Conservation (phyloP, 2,113 vertebrate species). For the Tinamus guttatus region DNA sequence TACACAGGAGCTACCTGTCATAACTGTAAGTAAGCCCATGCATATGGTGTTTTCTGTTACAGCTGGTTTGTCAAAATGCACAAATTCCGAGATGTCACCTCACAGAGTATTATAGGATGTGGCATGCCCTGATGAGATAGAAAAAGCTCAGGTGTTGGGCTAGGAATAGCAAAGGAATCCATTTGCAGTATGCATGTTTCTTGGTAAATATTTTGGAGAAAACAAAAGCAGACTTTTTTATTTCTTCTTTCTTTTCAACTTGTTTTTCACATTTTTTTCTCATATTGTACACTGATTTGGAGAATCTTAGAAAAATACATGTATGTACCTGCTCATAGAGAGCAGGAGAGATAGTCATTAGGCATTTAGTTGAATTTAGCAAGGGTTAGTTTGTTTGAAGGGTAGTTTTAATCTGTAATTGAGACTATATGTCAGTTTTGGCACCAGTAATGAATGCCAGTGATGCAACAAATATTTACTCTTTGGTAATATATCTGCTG, state of each 20-base stretch:
- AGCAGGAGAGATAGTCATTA: neutral
- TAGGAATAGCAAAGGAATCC: neutral
- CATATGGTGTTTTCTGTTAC: accelerated
- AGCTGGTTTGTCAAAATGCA: neutral
- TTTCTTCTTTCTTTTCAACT: neutral
- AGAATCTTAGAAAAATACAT: neutral
- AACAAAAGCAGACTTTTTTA: neutral
- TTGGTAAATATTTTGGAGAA: neutral
- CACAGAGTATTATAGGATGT: neutral
- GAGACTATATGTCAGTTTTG: neutral
- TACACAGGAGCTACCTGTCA: constrained; percentile 91
- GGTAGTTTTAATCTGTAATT: neutral
- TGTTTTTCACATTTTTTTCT: neutral
- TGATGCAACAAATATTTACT: neutral
- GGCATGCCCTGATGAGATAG: neutral
- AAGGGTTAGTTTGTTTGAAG: neutral
- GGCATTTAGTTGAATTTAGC: neutral
- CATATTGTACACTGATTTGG: neutral
- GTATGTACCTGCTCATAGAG: neutral
- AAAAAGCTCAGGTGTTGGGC: neutral
- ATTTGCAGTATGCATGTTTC: neutral
- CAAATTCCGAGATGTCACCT: neutral
- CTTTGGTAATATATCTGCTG: neutral
- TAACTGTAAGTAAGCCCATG: constrained; percentile 86
- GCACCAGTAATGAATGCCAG: neutral